Conservation (phyloP, 1,140 invertebrate genomes). For the Drosophila rhopaloa region DNA sequence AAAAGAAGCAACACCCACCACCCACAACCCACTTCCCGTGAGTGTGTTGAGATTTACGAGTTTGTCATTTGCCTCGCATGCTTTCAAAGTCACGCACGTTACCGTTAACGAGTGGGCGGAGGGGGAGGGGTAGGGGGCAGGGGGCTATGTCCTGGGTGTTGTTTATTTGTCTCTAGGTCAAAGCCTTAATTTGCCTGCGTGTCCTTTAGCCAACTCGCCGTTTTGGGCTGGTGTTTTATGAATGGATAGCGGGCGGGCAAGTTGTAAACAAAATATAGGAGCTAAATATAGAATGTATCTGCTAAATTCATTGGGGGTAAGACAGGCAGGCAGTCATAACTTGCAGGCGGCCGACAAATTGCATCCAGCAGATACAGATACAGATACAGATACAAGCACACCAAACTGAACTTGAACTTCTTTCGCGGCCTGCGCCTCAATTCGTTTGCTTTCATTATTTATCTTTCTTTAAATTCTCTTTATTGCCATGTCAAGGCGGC, state of each 20-base stretch:
- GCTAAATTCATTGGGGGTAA: conserved; percentile 75
- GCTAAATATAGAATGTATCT: conserved; percentile 62
- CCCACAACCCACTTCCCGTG: conserved; percentile 16
- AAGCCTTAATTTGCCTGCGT: conserved; percentile 79
- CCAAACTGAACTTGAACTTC: conserved; percentile 78
- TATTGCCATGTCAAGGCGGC: conserved; percentile 74
- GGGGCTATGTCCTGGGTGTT: conserved; percentile 40
- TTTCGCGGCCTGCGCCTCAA: conserved; percentile 57
- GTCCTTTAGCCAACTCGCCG: conserved; percentile 36
- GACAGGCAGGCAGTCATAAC: conserved; percentile 37
- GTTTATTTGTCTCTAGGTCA: conserved; percentile 81
- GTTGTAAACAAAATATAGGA: conserved; percentile 36
- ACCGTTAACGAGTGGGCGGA: conserved; percentile 34
- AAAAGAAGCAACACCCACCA: too few species aligned
- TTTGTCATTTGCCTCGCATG: conserved; percentile 73
- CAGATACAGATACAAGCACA: conserved; percentile 37
- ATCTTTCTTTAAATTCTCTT: conserved; percentile 76
- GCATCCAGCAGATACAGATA: conserved; percentile 56
- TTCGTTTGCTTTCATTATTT: conserved; percentile 73
- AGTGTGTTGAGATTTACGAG: conserved; percentile 71
- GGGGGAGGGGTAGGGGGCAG: conserved; percentile 1
- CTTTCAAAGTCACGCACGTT: conserved; percentile 80
- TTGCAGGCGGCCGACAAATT: conserved; percentile 70
- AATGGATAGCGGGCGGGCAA: conserved; percentile 52
- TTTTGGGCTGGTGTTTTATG: conserved; percentile 69